A percentile compares a stretch with the other conserved stretches of the same genome.
phyloP scores from a whole-genome alignment of 23 tunicate genomes.

The Styela plicata region DNA sequence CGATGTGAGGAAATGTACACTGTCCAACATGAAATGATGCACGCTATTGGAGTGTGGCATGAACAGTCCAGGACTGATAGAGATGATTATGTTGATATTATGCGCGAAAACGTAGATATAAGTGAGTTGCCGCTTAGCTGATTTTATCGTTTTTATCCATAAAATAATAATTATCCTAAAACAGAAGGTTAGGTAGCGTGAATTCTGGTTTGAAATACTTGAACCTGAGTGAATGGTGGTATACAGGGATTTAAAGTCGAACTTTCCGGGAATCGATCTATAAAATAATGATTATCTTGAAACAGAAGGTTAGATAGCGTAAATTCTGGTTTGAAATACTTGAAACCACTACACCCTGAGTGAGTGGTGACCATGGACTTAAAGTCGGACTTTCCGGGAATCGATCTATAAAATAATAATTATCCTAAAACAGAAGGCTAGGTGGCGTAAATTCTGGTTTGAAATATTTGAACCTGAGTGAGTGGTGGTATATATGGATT shows the following conservation, averaged over 20 bases:
- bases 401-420: too few species aligned
- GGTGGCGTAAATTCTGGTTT: not conserved
- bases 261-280: too few species aligned
- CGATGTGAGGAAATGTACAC: constrained; percentile 28
- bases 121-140: not conserved
- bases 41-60: constrained; percentile 30
- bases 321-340: too few species aligned
- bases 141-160: too few species aligned
- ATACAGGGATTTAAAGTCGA: too few species aligned
- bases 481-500: not conserved
- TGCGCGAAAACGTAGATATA: not conserved
- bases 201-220: not conserved
- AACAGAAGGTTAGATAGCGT: too few species aligned
- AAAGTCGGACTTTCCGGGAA: too few species aligned
- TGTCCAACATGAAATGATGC: constrained; percentile 23
- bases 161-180: not conserved
- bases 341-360: too few species aligned
- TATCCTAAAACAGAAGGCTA: not conserved
- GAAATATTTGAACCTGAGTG: not conserved
- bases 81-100: constrained; percentile 16
- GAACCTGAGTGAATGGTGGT: not conserved
- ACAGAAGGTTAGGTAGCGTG: not conserved
- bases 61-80: constrained; percentile 28
- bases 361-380: too few species aligned
- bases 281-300: too few species aligned